phyloP scores from a whole-genome alignment of 2,113 vertebrate species.

The Stomatorhinus ivindoensis region DNA sequence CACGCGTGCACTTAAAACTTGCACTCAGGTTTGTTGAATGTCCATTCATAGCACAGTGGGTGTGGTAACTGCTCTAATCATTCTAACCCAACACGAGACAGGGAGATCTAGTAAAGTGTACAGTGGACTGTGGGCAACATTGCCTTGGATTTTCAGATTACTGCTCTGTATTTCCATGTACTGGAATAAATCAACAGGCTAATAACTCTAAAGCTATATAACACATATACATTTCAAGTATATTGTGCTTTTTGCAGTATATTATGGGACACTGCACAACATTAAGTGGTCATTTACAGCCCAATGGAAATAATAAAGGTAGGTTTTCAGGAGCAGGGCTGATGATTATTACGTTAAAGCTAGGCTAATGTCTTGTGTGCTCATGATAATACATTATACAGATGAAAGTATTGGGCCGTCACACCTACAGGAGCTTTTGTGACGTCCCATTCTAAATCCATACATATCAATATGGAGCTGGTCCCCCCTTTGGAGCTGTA shows the following conservation, averaged over 20 bases:
- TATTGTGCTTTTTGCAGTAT: not conserved
- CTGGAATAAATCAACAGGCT: not conserved
- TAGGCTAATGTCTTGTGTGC: not conserved
- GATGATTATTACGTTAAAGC: not conserved
- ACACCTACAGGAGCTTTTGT: not conserved
- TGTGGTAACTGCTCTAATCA: not conserved
- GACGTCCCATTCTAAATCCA: not conserved
- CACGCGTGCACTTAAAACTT: not conserved
- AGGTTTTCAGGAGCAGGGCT: not conserved
- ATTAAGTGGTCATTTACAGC: not conserved
- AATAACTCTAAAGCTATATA: not conserved
- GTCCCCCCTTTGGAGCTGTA: not conserved
- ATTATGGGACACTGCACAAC: not conserved
- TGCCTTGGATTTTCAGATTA: not conserved
- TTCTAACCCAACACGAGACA: not conserved
- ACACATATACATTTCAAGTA: not conserved
- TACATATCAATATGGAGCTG: not conserved
- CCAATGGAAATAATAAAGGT: not conserved
- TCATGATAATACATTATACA: not conserved
- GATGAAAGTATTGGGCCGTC: not conserved
- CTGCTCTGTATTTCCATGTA: not conserved
- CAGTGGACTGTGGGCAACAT: not conserved
- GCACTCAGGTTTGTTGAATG: not conserved
- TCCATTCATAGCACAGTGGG: not conserved
- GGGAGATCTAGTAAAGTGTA: too few relatives aligned